Evolutionary conservation across 2,888 invertebrate species (phyloP), one percentile per base, ranked within the genome.

Genomic region (Dicranocentrus wangi): DNA sequence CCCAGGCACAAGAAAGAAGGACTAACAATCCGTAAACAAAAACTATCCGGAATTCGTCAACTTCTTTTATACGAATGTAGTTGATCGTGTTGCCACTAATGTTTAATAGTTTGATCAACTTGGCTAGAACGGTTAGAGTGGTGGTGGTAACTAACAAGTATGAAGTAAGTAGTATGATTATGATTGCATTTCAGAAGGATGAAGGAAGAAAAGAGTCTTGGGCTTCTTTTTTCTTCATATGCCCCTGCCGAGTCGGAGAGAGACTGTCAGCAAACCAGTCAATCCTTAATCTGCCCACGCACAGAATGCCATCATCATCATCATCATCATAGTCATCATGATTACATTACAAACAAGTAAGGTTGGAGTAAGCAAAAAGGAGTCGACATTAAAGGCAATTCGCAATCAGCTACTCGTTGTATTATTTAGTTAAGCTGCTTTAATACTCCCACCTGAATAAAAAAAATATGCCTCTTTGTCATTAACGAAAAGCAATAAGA

Each of bases 281-380:
- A 81, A 80, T 81, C 68, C 61, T 63, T 75, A 70, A 63, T 81
- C 81, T 75, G 69, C 81, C 81, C 81, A 81, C 81, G 81, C 81
- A 75, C 63, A n/a, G 68, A 71, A 63, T 61, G 43, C 69, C 63
- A 77, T 71, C 21, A 68, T 39, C 39, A 39, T 39, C 39, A n/a
- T n/a, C n/a, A n/a, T n/a, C n/a, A 13, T 39, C 39, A 7, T 58
- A 42, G n/a, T 51, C n/a, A 19, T 5, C 32, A 61, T 72, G 60
- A 17, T 42, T 61, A 39, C 27, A 43, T 5, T 23, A 65, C 15
- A 28, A 32, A 21, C 27, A 13, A 13, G 63, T 7, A 47, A 47
- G 66, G 53, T 63, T 32, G 73, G 17, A 51, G 53, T 53, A 43
- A 77, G 69, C 77, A 42, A 63, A 61, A 43, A 61, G 77, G 58